These are phyloP conservation scores for Phylloscopus trochiloides DNA, from an alignment of 2,113 vertebrate genomes.

Conservation along the genomic window DNA sequence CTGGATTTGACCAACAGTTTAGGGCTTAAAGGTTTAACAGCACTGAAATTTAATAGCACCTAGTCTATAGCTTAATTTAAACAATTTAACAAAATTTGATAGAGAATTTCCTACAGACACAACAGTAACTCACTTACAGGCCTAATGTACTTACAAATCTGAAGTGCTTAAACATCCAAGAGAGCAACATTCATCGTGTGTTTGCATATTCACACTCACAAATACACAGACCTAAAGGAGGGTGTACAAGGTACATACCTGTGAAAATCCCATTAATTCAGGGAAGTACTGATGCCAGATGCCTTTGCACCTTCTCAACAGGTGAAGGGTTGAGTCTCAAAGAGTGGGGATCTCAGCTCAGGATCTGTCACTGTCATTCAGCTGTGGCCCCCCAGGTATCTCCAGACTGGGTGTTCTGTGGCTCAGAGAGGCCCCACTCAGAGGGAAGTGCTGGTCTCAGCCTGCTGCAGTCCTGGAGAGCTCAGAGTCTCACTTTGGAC, in stretches of 20 bases:
- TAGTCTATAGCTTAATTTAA: background rate
- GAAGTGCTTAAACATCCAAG: background rate
- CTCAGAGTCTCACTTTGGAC: background rate
- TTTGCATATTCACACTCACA: background rate
- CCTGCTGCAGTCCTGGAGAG: fast-evolving
- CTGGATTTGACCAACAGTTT: background rate
- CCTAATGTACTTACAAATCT: background rate
- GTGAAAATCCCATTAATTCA: background rate
- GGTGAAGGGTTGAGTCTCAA: background rate
- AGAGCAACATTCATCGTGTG: background rate
- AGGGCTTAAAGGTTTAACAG: background rate
- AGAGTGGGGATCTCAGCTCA: background rate
- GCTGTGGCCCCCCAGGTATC: background rate
- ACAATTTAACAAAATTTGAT: background rate
- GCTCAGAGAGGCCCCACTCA: background rate
- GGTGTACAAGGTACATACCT: background rate
- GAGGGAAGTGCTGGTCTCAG: background rate
- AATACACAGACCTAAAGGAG: background rate
- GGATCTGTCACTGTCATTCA: background rate
- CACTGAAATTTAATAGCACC: background rate
- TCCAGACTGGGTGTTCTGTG: too few relatives aligned
- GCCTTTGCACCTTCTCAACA: fast-evolving
- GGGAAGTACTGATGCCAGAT: background rate
- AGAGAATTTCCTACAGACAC: background rate
- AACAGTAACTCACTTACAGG: background rate